Conservation (phyloP, 2,113 vertebrate genomes). For the Dascyllus trimaculatus region DNA sequence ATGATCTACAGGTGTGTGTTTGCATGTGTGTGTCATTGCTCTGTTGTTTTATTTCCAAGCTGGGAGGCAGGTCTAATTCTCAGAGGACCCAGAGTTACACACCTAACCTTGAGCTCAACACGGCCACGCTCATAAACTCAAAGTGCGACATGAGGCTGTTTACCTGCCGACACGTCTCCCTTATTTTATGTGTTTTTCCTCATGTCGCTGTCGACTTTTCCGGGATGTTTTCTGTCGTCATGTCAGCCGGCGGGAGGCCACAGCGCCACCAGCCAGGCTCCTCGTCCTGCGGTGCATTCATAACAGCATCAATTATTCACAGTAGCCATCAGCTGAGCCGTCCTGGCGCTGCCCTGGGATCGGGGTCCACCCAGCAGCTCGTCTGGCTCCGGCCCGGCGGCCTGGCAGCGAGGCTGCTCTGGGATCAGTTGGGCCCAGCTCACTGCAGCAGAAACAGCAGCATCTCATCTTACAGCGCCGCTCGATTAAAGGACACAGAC, state of each 20-base stretch:
- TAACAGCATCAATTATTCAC: conserved; percentile 82
- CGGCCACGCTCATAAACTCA: conserved; percentile 35
- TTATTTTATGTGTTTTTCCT: neutral
- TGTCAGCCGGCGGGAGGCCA: neutral
- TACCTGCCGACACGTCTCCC: neutral
- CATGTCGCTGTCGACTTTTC: neutral
- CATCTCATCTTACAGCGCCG: conserved; percentile 68
- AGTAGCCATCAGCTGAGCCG: neutral
- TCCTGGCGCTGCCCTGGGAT: conserved; percentile 33
- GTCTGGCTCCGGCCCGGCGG: conserved; percentile 36
- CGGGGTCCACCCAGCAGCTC: conserved; percentile 38
- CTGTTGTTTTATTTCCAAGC: conserved; percentile 13
- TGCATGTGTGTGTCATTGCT: neutral
- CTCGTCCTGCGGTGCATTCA: conserved; percentile 72
- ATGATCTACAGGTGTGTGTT: conserved; percentile 51
- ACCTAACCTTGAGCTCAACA: conserved; percentile 66
- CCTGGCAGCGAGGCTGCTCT: conserved; percentile 45
- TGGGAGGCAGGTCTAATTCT: conserved; percentile 28
- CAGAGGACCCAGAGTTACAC: conserved; percentile 26
- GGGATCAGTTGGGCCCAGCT: conserved; percentile 46
- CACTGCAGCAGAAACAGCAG: conserved; percentile 74
- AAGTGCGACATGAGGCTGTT: conserved; percentile 23
- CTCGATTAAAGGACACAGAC: conserved; percentile 58
- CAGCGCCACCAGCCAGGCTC: neutral
- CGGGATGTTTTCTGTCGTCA: neutral